Conservation (phyloP, 2,797 vertebrate species). For the Chelon labrosus region DNA sequence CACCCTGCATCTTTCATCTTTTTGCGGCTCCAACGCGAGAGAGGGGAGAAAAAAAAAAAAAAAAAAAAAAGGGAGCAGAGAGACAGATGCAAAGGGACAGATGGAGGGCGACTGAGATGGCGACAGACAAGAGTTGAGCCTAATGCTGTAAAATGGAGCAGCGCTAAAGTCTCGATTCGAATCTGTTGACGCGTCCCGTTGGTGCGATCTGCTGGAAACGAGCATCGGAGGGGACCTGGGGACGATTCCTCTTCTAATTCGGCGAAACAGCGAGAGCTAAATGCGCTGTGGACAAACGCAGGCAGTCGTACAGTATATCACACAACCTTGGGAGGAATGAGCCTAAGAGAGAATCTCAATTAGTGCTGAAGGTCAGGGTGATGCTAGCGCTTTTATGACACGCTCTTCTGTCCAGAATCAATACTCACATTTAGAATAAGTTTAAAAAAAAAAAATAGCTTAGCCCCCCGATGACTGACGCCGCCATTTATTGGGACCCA, state of each 20-base stretch:
- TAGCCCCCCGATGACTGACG: constrained; percentile 23
- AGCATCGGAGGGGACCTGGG: constrained; percentile 45
- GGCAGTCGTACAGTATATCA: constrained; percentile 19
- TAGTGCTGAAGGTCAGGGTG: constrained; percentile 56
- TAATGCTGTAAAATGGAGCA: constrained; percentile 68
- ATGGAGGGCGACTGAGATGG: constrained; percentile 69
- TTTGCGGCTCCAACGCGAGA: constrained; percentile 52
- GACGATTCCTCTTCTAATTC: constrained; percentile 32
- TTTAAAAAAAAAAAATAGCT: constrained; percentile 28
- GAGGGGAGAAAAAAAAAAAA: constrained; percentile 40
- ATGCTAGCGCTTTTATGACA: constrained; percentile 30
- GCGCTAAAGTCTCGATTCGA: constrained; percentile 60
- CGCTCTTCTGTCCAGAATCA: constrained; percentile 45
- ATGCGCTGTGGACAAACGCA: constrained; percentile 28
- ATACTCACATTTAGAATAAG: constrained; percentile 64
- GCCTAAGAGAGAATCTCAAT: constrained; percentile 52
- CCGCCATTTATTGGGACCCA: constrained; percentile 20
- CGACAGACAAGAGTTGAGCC: constrained; percentile 60
- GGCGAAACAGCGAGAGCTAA: constrained; percentile 17
- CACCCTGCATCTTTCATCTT: constrained; percentile 82
- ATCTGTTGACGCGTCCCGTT: constrained; percentile 52
- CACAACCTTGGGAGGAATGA: constrained; percentile 24
- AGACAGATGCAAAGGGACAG: constrained; percentile 74
- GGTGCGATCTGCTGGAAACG: constrained; percentile 37
- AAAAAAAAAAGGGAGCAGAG: constrained; percentile 31